Evolutionary conservation across 2,113 vertebrate genomes (phyloP).

Genomic region (Urocolius indicus): DNA sequence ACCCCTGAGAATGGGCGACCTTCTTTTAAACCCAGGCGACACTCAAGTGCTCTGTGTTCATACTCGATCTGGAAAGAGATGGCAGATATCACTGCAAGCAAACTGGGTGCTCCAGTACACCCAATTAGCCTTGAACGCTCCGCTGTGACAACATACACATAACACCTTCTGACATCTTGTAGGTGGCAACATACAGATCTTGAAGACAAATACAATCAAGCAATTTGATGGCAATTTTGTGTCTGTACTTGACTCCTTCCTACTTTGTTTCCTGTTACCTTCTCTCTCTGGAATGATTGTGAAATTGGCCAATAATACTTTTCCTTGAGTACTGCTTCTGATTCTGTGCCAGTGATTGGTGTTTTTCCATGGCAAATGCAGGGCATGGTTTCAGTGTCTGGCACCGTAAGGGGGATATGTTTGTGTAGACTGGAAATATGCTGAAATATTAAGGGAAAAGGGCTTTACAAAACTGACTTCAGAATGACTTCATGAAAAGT

Average conservation of each 20-base stretch:
- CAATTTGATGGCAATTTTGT: background rate
- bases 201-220: background rate
- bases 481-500: constrained; percentile 31
- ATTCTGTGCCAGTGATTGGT: background rate
- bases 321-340: background rate
- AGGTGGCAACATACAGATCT: background rate
- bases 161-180: background rate
- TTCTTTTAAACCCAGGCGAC: constrained; percentile 90
- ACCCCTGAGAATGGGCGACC: constrained; percentile 97
- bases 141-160: background rate
- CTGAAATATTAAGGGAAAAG: constrained; percentile 9
- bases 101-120: background rate
- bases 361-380: background rate
- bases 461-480: constrained; percentile 28
- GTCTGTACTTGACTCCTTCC: background rate
- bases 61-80: constrained; percentile 86
- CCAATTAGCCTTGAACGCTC: background rate
- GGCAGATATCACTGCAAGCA: background rate
- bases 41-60: constrained; percentile 91
- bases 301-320: background rate
- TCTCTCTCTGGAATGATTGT: background rate
- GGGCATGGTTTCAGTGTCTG: background rate
- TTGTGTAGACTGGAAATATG: constrained; percentile 14
- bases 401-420: background rate
- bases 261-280: background rate